These are phyloP conservation scores for Sardina pilchardus DNA, from an alignment of 2,113 vertebrate species.

Conservation along the genomic window DNA sequence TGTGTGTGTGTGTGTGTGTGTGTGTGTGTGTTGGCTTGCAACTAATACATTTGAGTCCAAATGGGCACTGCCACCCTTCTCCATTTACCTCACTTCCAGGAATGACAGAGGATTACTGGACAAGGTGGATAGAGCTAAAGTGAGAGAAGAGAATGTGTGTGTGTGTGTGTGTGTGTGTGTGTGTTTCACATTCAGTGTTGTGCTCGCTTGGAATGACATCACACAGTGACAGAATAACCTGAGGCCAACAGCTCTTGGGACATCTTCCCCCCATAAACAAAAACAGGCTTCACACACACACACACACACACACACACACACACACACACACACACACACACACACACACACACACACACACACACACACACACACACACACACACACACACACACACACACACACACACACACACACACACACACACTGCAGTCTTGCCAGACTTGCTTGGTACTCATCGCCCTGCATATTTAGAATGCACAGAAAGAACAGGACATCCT, in stretches of 20 bases:
- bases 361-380: neutral
- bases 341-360: neutral
- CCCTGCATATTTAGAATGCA: neutral
- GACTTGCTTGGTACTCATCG: neutral
- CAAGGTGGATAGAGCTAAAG: neutral
- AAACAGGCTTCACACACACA: neutral
- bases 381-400: neutral
- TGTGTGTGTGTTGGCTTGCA: neutral
- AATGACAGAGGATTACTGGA: neutral
- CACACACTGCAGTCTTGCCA: neutral
- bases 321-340: conserved; percentile 14
- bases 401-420: neutral
- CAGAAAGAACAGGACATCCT: neutral
- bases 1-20: neutral
- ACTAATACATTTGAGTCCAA: neutral
- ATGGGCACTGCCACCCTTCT: neutral
- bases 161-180: conserved; percentile 17
- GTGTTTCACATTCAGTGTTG: neutral
- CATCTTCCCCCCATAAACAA: neutral
- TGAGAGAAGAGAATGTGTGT: too few species aligned
- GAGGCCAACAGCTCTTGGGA: neutral
- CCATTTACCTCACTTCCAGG: neutral
- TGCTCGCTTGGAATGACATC: neutral
- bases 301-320: neutral
- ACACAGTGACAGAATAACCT: neutral